These are phyloP conservation scores for Griposia aprilina DNA, from an alignment of 2,888 invertebrate genomes.

Conservation along the genomic window DNA sequence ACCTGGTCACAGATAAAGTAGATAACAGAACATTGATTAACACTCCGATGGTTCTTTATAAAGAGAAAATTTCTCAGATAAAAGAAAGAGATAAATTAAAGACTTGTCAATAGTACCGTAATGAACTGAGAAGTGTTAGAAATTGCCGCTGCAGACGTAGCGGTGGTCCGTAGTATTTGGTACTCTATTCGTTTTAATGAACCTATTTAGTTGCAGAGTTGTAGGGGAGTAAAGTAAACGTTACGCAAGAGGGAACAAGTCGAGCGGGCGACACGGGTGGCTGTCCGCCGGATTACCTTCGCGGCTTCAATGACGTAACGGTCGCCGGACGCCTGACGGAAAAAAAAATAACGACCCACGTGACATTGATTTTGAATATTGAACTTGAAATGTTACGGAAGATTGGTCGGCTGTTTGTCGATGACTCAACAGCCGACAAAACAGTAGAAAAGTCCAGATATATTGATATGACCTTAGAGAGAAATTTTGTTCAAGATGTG, in stretches of 20 bases:
- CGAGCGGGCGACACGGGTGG: slow-evolving; percentile 78
- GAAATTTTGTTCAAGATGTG: slow-evolving; percentile 47
- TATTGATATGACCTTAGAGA: slow-evolving; percentile 49
- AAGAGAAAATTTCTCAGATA: slow-evolving; percentile 49
- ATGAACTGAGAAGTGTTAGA: slow-evolving; percentile 50
- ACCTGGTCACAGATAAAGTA: slow-evolving; percentile 59
- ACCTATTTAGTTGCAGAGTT: slow-evolving; percentile 53
- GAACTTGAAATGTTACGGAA: slow-evolving; percentile 73
- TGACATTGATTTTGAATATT: slow-evolving; percentile 82
- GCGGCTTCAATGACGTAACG: slow-evolving; percentile 81
- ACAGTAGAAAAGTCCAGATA: slow-evolving; percentile 35
- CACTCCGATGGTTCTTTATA: slow-evolving; percentile 51
- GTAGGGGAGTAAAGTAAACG: slow-evolving; percentile 71
- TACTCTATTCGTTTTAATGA: slow-evolving; percentile 55
- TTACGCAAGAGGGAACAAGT: slow-evolving; percentile 82
- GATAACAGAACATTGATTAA: slow-evolving; percentile 66
- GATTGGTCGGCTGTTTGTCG: slow-evolving; percentile 60
- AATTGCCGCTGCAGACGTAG: slow-evolving; percentile 40
- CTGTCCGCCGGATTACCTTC: slow-evolving; percentile 75
- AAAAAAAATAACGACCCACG: slow-evolving; percentile 70
- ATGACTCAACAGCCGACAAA: slow-evolving; percentile 48
- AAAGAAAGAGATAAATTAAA: slow-evolving; percentile 60
- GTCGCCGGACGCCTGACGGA: slow-evolving; percentile 67
- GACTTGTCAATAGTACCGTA: slow-evolving; percentile 59
- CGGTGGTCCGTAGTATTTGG: slow-evolving; percentile 52